Conservation (phyloP, 2,888 invertebrate genomes). For the Leptinotarsa peninsularis region DNA sequence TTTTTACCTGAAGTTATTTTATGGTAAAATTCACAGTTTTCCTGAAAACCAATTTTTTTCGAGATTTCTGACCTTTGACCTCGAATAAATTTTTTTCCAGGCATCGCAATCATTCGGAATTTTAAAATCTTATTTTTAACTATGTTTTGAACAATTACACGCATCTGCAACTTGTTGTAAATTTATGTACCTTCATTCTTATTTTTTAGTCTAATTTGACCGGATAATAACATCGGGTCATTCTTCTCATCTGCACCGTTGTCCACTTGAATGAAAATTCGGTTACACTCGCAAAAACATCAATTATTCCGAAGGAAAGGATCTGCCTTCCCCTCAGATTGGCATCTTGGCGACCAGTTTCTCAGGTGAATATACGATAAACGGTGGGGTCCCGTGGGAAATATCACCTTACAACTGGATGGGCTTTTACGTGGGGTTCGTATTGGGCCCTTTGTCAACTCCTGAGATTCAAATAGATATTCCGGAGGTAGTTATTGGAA, state of each 20-base stretch:
- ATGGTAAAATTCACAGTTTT: too few species aligned
- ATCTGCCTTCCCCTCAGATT: background rate
- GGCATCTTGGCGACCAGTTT: conserved; percentile 13
- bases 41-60: too few species aligned
- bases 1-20: too few species aligned
- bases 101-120: too few species aligned
- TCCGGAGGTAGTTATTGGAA: conserved; percentile 3
- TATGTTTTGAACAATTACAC: too few species aligned
- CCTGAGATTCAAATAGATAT: background rate
- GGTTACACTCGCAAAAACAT: conserved; percentile 5
- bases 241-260: background rate
- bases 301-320: conserved; percentile 1
- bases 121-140: too few species aligned
- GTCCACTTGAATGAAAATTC: conserved; percentile 5
- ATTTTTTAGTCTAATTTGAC: too few species aligned
- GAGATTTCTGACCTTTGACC: too few species aligned
- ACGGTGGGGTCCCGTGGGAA: conserved; percentile 2
- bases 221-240: too few species aligned
- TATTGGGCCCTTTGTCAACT: conserved; percentile 14
- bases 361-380: conserved; percentile 15
- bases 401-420: background rate
- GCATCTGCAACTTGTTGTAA: too few species aligned
- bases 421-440: conserved; percentile 4
- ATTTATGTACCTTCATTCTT: too few species aligned
- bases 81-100: too few species aligned